Conservation (phyloP, 2,888 invertebrate species). For the Lasioglossum pauxillum region DNA sequence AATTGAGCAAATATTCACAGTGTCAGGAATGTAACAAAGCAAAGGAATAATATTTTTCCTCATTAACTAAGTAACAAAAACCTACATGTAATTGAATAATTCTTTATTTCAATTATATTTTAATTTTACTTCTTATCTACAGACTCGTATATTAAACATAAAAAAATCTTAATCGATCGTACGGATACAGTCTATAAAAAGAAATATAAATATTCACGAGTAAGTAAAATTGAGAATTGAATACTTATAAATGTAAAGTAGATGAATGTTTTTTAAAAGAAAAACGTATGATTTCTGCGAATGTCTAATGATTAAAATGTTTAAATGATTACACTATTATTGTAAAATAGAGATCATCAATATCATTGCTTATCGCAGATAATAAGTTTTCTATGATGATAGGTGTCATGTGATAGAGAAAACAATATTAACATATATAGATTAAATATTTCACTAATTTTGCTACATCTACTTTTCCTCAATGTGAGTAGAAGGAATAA, state of each 20-base stretch:
- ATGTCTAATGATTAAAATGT: slow-evolving; percentile 4
- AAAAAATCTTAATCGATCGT: background rate
- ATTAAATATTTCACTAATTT: slow-evolving; percentile 1
- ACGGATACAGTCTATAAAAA: slow-evolving; percentile 12
- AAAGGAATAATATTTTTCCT: slow-evolving; percentile 14
- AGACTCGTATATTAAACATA: slow-evolving; percentile 6
- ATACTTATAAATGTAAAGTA: slow-evolving; percentile 1
- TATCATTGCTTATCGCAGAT: background rate
- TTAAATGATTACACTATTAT: background rate
- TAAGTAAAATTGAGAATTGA: background rate
- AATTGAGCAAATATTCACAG: slow-evolving; percentile 28
- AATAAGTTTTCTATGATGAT: background rate
- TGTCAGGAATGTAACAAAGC: background rate
- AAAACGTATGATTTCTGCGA: background rate
- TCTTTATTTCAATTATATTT: slow-evolving; percentile 14
- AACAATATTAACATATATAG: slow-evolving; percentile 2
- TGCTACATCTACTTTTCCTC: background rate
- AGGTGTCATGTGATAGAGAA: slow-evolving; percentile 14
- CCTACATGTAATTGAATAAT: slow-evolving; percentile 3
- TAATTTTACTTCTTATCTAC: slow-evolving; percentile 14
- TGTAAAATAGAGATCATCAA: slow-evolving; percentile 16
- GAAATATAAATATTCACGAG: slow-evolving; percentile 10
- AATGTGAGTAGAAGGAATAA: slow-evolving; percentile 8
- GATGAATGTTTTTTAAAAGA: background rate
- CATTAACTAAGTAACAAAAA: slow-evolving; percentile 7